phyloP scores from a whole-genome alignment of 1,140 invertebrate species.

The Ceratitis capitata region DNA sequence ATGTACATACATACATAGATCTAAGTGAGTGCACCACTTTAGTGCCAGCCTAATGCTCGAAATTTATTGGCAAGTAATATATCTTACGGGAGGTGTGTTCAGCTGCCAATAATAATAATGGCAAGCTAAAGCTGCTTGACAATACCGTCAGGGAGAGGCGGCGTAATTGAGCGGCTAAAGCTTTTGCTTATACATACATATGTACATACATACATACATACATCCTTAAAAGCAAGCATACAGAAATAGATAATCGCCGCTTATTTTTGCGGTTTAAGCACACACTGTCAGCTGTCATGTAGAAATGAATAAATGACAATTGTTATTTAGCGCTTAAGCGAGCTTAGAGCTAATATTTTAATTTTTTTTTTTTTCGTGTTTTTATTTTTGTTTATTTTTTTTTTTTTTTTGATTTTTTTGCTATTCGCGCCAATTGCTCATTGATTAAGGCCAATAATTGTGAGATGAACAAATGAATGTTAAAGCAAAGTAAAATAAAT shows the following conservation, averaged over 20 bases:
- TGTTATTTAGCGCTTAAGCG: slow-evolving; percentile 23
- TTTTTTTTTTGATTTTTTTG: not conserved
- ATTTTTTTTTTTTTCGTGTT: not conserved
- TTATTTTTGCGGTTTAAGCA: not conserved
- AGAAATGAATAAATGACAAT: slow-evolving; percentile 5
- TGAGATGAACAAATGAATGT: slow-evolving; percentile 21
- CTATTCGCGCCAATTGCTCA: slow-evolving; percentile 21
- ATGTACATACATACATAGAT: too few relatives aligned
- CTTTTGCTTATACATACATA: not conserved
- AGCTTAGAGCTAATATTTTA: not conserved
- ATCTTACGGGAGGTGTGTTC: not conserved
- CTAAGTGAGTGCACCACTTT: too few relatives aligned
- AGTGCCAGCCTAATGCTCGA: not conserved
- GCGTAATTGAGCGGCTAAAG: not conserved
- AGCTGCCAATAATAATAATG: slow-evolving; percentile 6
- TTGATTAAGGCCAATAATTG: slow-evolving; percentile 42
- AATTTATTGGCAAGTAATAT: not conserved
- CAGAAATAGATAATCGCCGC: not conserved
- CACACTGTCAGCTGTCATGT: slow-evolving; percentile 28
- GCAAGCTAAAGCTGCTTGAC: not conserved
- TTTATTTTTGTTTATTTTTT: not conserved
- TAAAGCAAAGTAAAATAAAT: not conserved
- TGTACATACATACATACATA: not conserved
- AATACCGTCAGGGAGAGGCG: not conserved
- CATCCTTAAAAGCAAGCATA: too few relatives aligned